These are phyloP conservation scores for Frankliniella fusca DNA, from an alignment of 2,888 invertebrate species.

Conservation along the genomic window DNA sequence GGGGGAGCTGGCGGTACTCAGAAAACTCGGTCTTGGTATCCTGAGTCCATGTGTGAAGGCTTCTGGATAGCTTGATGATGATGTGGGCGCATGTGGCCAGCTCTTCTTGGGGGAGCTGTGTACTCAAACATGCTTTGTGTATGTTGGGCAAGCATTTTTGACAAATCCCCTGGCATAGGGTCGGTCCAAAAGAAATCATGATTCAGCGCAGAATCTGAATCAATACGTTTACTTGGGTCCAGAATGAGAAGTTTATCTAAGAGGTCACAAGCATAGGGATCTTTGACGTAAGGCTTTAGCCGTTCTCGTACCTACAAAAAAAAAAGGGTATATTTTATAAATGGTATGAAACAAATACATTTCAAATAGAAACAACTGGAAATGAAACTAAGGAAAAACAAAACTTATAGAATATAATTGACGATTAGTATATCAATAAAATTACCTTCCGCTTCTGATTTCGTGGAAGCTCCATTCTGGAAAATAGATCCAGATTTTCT, in stretches of 20 bases:
- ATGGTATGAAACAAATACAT: too few relatives aligned
- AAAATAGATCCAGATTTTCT: slow-evolving; percentile 80
- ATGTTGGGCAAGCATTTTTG: slow-evolving; percentile 87
- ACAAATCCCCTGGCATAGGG: slow-evolving; percentile 89
- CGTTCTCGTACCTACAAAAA: slow-evolving; percentile 64
- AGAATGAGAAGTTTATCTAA: slow-evolving; percentile 86
- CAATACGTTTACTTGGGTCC: slow-evolving; percentile 82
- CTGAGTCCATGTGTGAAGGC: slow-evolving; percentile 62
- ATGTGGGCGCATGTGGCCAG: slow-evolving; percentile 64
- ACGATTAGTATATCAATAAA: slow-evolving; percentile 7
- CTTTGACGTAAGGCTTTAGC: slow-evolving; percentile 83
- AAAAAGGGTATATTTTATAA: neutral
- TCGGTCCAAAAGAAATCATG: slow-evolving; percentile 99
- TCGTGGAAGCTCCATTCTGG: slow-evolving; percentile 80
- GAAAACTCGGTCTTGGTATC: slow-evolving; percentile 82
- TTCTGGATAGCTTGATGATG: slow-evolving; percentile 57
- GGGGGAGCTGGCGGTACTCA: slow-evolving; percentile 44
- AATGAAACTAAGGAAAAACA: slow-evolving; percentile 32
- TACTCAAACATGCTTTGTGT: slow-evolving; percentile 94
- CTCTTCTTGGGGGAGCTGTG: slow-evolving; percentile 69
- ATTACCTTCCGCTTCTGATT: slow-evolving; percentile 76
- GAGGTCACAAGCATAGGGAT: slow-evolving; percentile 86
- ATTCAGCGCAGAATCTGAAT: slow-evolving; percentile 89
- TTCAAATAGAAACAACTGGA: slow-evolving; percentile 29
- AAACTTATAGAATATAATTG: neutral